These are phyloP conservation scores for Andrena trimmerana DNA, from an alignment of 2,888 invertebrate species.

Conservation along the genomic window DNA sequence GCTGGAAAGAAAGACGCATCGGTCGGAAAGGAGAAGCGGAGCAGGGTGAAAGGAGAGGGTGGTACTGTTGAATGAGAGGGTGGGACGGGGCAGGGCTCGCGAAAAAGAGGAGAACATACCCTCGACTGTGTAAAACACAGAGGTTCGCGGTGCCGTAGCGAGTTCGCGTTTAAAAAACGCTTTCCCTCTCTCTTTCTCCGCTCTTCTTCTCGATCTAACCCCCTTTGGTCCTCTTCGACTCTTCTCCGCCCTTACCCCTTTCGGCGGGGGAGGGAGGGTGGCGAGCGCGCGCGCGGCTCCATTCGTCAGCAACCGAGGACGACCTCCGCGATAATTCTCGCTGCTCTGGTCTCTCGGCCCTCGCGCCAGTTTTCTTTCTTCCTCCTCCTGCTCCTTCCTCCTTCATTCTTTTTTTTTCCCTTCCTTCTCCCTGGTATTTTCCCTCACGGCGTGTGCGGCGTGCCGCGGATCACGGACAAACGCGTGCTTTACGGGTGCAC, in stretches of 20 bases:
- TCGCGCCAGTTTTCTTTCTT: constrained; percentile 45
- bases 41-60: constrained; percentile 55
- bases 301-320: constrained; percentile 58
- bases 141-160: constrained; percentile 71
- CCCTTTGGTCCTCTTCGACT: constrained; percentile 38
- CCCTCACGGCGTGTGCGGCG: constrained; percentile 44
- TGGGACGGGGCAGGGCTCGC: constrained; percentile 65
- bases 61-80: constrained; percentile 65
- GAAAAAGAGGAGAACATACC: constrained; percentile 75
- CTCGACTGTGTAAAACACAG: constrained; percentile 78
- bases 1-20: constrained; percentile 44
- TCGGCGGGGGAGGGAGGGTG: neutral
- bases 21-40: constrained; percentile 49
- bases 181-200: constrained; percentile 14
- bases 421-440: constrained; percentile 31
- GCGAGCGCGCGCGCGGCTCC: constrained; percentile 27
- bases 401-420: neutral
- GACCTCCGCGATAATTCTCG: constrained; percentile 71
- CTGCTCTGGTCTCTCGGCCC: constrained; percentile 38
- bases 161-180: constrained; percentile 73
- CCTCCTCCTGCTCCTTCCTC: constrained; percentile 2
- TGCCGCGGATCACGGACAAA: constrained; percentile 56
- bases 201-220: neutral
- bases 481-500: constrained; percentile 51
- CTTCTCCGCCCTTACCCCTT: constrained; percentile 35